Percentiles rank a stretch among this genome's conserved stretches.
Conservation (phyloP, 2,888 invertebrate genomes). For the Noctua pronuba region DNA sequence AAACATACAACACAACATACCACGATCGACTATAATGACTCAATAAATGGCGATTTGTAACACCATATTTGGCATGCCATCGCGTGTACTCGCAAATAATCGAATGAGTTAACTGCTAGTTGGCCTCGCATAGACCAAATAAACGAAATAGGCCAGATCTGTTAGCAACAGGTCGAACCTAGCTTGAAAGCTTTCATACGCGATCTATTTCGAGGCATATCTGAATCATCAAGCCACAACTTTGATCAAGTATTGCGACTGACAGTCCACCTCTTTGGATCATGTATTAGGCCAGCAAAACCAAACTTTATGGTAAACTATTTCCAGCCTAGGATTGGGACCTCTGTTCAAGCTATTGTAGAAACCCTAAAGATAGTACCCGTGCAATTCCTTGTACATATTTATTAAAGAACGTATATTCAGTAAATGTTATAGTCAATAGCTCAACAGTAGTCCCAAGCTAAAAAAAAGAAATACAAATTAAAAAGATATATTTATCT, state of each 20-base stretch:
- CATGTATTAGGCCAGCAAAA: constrained; percentile 9
- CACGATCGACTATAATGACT: constrained; percentile 2
- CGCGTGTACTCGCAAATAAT: not conserved
- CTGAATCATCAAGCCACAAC: not conserved
- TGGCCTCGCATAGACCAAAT: constrained; percentile 14
- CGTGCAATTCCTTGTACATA: constrained; percentile 55
- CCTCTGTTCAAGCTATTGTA: constrained; percentile 45
- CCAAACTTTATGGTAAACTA: constrained; percentile 35
- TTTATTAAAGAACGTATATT: constrained; percentile 36
- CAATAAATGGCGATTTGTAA: constrained; percentile 7
- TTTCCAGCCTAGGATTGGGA: constrained; percentile 62
- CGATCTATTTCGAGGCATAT: not conserved
- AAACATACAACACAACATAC: not conserved
- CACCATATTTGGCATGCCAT: constrained; percentile 16
- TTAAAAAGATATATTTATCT: constrained; percentile 58
- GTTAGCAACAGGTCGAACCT: not conserved
- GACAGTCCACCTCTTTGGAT: constrained; percentile 17
- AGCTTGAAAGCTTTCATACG: constrained; percentile 4
- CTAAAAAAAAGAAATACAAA: constrained; percentile 28
- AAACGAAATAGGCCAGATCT: constrained; percentile 22
- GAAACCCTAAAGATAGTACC: constrained; percentile 28
- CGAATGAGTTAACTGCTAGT: not conserved
- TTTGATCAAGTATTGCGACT: constrained; percentile 4
- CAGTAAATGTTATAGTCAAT: constrained; percentile 20
- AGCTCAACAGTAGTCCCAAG: constrained; percentile 57